These are phyloP conservation scores for Carassius carassius DNA, from an alignment of 2,113 vertebrate genomes.

Conservation along the genomic window DNA sequence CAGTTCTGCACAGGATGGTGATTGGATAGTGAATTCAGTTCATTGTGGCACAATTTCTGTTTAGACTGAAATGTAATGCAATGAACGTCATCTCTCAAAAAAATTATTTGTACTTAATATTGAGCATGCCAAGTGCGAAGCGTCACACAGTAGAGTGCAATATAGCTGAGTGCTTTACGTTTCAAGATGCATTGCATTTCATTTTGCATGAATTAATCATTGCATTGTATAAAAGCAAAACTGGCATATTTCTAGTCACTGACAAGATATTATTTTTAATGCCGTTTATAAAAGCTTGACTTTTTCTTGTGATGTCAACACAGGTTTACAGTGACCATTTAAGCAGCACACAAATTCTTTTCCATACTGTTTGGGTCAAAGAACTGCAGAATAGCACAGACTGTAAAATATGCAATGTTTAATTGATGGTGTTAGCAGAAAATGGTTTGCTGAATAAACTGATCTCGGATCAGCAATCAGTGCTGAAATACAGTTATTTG, in stretches of 20 bases:
- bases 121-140: not conserved
- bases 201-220: constrained; percentile 4
- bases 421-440: not conserved
- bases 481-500: constrained; percentile 12
- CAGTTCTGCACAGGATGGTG: not conserved
- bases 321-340: not conserved
- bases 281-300: not conserved
- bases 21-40: not conserved
- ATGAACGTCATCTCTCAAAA: not conserved
- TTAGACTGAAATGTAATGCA: not conserved
- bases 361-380: not conserved
- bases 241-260: not conserved
- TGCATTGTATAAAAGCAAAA: not conserved
- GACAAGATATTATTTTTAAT: not conserved
- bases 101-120: not conserved
- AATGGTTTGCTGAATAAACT: constrained; percentile 28
- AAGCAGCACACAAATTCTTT: not conserved
- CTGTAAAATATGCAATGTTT: not conserved
- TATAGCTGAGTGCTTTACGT: constrained; percentile 14
- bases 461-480: not conserved
- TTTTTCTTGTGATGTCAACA: not conserved
- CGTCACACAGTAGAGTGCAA: not conserved
- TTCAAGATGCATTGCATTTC: constrained; percentile 10
- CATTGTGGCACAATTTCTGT: not conserved
- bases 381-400: not conserved